Evolutionary conservation across 2,113 vertebrate genomes (phyloP).

Genomic region (Brienomyrus longianalis): DNA sequence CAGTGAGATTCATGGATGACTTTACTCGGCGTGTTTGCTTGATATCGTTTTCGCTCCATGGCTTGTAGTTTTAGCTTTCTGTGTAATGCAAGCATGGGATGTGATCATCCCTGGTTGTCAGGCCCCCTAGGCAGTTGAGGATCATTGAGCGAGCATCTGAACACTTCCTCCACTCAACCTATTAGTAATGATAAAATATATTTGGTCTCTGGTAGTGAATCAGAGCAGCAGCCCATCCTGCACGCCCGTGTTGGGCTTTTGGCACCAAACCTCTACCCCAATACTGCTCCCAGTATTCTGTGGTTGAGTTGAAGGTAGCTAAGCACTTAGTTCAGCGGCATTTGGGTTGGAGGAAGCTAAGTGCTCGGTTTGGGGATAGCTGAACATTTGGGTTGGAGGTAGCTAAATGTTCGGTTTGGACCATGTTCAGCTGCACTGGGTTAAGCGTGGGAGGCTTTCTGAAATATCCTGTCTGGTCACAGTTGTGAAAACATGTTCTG

Average conservation of each 20-base stretch:
- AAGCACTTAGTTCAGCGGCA: not conserved
- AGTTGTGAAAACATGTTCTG: not conserved
- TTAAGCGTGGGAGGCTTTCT: not conserved
- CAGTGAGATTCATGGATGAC: not conserved
- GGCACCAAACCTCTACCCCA: not conserved
- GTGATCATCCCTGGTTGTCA: not conserved
- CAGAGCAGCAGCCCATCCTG: not conserved
- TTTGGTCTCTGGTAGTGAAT: not conserved
- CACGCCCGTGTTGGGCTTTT: not conserved
- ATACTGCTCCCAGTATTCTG: too few species aligned
- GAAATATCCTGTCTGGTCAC: not conserved
- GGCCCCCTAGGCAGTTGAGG: not conserved
- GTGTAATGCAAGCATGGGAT: not conserved
- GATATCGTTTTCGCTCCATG: not conserved
- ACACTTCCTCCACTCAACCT: not conserved
- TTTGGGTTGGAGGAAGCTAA: too few species aligned
- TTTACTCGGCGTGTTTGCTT: not conserved
- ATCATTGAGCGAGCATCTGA: not conserved
- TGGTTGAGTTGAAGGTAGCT: not conserved
- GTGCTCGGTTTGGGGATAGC: too few species aligned
- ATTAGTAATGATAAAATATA: not conserved
- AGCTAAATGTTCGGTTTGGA: not conserved
- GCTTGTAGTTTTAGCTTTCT: not conserved
- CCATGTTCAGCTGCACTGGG: constrained; percentile 2
- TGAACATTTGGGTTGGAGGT: not conserved